Evolutionary conservation across 2,888 invertebrate species (phyloP).

Genomic region (Metalampra italica): DNA sequence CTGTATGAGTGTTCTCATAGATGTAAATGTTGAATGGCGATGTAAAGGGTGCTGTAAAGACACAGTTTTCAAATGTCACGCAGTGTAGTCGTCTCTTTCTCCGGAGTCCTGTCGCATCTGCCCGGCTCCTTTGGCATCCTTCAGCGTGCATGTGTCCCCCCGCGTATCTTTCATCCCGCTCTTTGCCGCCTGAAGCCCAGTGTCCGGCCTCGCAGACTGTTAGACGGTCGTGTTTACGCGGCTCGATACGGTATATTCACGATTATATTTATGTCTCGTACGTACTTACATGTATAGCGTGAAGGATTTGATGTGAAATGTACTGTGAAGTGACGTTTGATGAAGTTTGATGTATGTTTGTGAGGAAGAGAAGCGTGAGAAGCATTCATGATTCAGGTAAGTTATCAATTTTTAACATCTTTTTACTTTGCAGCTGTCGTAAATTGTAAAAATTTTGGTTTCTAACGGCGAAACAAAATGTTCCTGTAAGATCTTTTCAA

Average conservation of each 20-base stretch:
- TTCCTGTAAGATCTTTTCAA: not conserved
- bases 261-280: constrained; percentile 49
- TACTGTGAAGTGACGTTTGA: constrained; percentile 68
- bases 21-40: constrained; percentile 19
- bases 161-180: constrained; percentile 75
- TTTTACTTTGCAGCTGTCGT: not conserved
- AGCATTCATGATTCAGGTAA: constrained; percentile 76
- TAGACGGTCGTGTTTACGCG: constrained; percentile 64
- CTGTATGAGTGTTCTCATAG: constrained; percentile 17
- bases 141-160: constrained; percentile 68
- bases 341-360: constrained; percentile 60
- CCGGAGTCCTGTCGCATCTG: constrained; percentile 76
- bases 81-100: constrained; percentile 77
- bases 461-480: too few species aligned
- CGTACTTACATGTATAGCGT: constrained; percentile 48
- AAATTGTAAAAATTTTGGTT: too few species aligned
- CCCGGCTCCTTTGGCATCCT: constrained; percentile 74
- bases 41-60: constrained; percentile 64
- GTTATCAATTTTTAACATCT: constrained; percentile 23
- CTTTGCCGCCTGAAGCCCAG: constrained; percentile 67
- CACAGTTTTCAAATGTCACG: constrained; percentile 78
- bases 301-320: constrained; percentile 66
- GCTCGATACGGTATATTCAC: constrained; percentile 38
- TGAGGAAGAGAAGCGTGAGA: constrained; percentile 44
- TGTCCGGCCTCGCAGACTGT: constrained; percentile 70